phyloP scores from a whole-genome alignment of 2,797 vertebrate genomes.

The Salarias fasciatus region DNA sequence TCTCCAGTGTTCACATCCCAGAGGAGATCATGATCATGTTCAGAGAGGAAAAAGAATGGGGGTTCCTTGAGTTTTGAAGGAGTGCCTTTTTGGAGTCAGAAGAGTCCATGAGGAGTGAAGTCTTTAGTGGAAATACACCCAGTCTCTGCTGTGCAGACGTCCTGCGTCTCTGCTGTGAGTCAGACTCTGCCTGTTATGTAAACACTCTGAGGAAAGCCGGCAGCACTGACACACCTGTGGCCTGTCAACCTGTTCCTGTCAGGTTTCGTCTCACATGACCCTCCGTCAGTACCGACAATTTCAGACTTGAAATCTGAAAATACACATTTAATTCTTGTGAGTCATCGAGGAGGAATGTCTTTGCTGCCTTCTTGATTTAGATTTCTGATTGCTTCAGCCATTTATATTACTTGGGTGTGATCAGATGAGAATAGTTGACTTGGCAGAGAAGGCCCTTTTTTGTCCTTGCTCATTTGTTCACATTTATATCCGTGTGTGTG shows the following conservation, averaged over 20 bases:
- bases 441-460: constrained; percentile 14
- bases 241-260: constrained; percentile 10
- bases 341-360: constrained; percentile 23
- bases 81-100: constrained; percentile 27
- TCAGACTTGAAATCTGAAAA: constrained; percentile 2
- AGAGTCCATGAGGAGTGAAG: constrained; percentile 13
- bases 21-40: constrained; percentile 22
- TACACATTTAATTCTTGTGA: constrained; percentile 28
- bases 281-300: constrained; percentile 4
- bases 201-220: constrained; percentile 22
- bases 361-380: constrained; percentile 8
- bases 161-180: constrained; percentile 60
- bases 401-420: constrained; percentile 33
- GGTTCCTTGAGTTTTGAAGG: constrained; percentile 38
- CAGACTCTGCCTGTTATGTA: constrained; percentile 52
- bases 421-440: constrained; percentile 38
- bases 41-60: constrained; percentile 26
- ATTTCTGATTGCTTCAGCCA: constrained; percentile 18
- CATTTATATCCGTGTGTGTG: background rate
- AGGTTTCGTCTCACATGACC: constrained; percentile 18
- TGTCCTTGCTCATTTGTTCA: constrained; percentile 25
- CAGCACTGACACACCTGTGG: constrained; percentile 52
- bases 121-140: constrained; percentile 13
- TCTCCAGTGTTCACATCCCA: constrained; percentile 41
- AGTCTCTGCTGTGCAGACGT: constrained; percentile 43